Evolutionary conservation across 2,113 vertebrate genomes (phyloP).

Genomic region (Herpetotheres cachinnans): DNA sequence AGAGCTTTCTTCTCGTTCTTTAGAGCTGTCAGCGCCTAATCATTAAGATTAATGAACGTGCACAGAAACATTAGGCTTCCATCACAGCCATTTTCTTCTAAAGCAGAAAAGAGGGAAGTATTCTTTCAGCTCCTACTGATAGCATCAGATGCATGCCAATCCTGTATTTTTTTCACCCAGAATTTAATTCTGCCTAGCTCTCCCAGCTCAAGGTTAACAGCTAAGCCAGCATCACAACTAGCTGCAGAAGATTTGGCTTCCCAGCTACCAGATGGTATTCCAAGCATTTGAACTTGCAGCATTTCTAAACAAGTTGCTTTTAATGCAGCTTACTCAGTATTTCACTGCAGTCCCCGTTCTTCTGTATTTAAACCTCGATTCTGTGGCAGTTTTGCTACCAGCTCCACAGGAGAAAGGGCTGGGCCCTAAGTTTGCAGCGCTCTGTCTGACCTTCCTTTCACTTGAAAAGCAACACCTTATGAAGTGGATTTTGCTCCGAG

Average conservation of each 20-base stretch:
- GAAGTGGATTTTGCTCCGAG: background rate
- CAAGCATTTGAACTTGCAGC: conserved; percentile 16
- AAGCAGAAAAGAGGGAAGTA: background rate
- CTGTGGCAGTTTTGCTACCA: background rate
- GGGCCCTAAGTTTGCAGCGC: background rate
- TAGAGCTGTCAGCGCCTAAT: conserved; percentile 50
- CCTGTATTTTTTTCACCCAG: background rate
- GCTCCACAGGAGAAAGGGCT: background rate
- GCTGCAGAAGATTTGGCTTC: background rate
- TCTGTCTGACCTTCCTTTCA: background rate
- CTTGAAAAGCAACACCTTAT: background rate
- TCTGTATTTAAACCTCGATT: background rate
- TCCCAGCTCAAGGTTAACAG: conserved; percentile 20
- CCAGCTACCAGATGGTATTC: conserved; percentile 36
- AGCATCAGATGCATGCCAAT: background rate
- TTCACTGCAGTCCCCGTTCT: background rate
- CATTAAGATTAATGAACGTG: conserved; percentile 25
- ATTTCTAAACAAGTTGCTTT: conserved; percentile 28
- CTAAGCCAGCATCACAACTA: background rate
- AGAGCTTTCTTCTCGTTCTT: background rate
- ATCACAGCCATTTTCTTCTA: background rate
- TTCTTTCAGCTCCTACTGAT: conserved; percentile 31
- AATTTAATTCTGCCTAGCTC: background rate
- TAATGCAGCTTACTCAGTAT: background rate
- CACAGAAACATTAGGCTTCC: conserved; percentile 6